Percentiles rank a stretch among this genome's conserved stretches.
These are phyloP conservation scores for Drosophila rubida DNA, from an alignment of 2,888 invertebrate genomes.

Conservation along the genomic window DNA sequence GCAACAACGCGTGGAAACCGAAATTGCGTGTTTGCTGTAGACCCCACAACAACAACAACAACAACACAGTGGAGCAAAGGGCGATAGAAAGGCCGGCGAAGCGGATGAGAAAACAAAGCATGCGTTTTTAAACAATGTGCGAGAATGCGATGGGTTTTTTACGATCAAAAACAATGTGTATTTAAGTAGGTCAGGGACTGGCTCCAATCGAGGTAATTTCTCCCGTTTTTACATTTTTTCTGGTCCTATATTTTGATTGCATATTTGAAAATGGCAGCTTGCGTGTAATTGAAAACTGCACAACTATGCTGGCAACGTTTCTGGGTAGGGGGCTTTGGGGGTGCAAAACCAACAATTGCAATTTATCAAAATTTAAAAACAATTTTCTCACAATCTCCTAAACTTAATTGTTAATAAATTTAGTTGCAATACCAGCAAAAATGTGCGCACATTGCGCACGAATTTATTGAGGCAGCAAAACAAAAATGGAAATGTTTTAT, in stretches of 20 bases:
- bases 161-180: conserved; percentile 24
- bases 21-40: conserved; percentile 63
- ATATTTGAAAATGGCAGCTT: conserved; percentile 8
- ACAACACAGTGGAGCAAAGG: conserved; percentile 19
- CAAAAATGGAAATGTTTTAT: not conserved
- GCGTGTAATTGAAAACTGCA: conserved; percentile 31
- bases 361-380: conserved; percentile 10
- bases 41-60: conserved; percentile 26
- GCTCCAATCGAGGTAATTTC: conserved; percentile 22
- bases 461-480: not conserved
- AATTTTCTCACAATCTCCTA: not conserved
- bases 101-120: conserved; percentile 33
- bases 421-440: not conserved
- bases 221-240: not conserved
- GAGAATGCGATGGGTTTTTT: conserved; percentile 12
- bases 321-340: not conserved
- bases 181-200: conserved; percentile 48
- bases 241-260: not conserved
- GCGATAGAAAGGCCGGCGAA: conserved; percentile 28
- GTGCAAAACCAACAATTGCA: not conserved
- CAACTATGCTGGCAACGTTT: not conserved
- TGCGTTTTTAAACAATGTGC: conserved; percentile 32
- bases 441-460: not conserved
- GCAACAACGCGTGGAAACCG: conserved; percentile 29
- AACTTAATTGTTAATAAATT: not conserved